Conservation (phyloP, 2,797 vertebrate species). For the Halcyon leucocephala region DNA sequence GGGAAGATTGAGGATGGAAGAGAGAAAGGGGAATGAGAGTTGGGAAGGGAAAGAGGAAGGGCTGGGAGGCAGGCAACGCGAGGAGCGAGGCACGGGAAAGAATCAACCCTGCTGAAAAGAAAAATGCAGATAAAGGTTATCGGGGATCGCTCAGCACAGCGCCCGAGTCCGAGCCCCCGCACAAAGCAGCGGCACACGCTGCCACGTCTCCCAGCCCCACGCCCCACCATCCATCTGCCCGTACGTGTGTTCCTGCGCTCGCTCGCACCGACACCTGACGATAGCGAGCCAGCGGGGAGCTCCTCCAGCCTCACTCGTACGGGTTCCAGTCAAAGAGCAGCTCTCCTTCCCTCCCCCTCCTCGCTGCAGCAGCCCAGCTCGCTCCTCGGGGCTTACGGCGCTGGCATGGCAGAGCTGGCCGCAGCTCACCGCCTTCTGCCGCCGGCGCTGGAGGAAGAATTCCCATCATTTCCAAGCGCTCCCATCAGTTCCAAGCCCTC, state of each 20-base stretch:
- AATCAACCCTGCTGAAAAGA: not conserved
- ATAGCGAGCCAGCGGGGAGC: not conserved
- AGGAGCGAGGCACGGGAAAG: not conserved
- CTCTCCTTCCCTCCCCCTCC: constrained; percentile 35
- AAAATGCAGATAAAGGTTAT: not conserved
- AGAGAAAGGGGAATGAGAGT: not conserved
- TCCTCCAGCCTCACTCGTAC: not conserved
- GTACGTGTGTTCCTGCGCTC: not conserved
- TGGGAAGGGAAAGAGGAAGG: not conserved
- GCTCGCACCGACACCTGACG: not conserved
- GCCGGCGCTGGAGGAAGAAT: not conserved
- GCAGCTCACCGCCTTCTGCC: not conserved
- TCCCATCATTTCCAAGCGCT: not conserved
- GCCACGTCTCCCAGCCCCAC: not conserved
- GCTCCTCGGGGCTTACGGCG: not conserved
- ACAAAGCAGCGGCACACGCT: not conserved
- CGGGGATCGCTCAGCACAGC: not conserved
- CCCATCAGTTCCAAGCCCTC: not conserved
- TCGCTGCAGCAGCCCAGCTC: not conserved
- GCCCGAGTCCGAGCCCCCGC: not conserved
- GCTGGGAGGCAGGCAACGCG: not conserved
- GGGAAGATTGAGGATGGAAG: constrained; percentile 41
- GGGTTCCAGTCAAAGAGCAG: constrained; percentile 26
- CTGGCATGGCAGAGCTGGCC: not conserved
- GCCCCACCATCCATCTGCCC: not conserved